These are phyloP conservation scores for Charadrius vociferus DNA, from an alignment of 2,113 vertebrate species.

Conservation along the genomic window DNA sequence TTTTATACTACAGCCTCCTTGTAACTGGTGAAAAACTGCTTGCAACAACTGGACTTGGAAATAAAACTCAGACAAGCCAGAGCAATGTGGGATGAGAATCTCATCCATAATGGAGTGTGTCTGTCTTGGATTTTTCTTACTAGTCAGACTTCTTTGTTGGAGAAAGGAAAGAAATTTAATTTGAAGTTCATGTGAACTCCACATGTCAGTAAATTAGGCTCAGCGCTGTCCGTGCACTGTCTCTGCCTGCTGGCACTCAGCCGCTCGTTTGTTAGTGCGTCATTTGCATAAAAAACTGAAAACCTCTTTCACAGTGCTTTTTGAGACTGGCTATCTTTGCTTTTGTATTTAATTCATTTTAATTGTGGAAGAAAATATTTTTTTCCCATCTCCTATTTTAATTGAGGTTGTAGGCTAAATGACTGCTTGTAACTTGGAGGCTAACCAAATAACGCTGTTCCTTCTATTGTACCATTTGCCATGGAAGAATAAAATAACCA, in stretches of 20 bases:
- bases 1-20: not conserved
- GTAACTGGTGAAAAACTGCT: not conserved
- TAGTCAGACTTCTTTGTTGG: not conserved
- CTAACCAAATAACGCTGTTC: not conserved
- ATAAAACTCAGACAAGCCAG: not conserved
- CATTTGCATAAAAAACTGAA: not conserved
- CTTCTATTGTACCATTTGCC: not conserved
- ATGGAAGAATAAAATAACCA: not conserved
- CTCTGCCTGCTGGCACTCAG: not conserved
- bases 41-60: not conserved
- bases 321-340: not conserved
- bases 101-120: not conserved
- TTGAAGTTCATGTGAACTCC: not conserved
- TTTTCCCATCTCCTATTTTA: not conserved
- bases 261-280: not conserved
- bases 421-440: not conserved
- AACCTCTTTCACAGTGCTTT: not conserved
- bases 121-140: not conserved
- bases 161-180: not conserved
- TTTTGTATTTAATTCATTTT: not conserved
- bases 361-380: not conserved
- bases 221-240: not conserved
- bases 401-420: not conserved
- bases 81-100: not conserved
- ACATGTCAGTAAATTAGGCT: not conserved